phyloP scores from a whole-genome alignment of 2,888 invertebrate species.

The Epistrophe grossulariae region DNA sequence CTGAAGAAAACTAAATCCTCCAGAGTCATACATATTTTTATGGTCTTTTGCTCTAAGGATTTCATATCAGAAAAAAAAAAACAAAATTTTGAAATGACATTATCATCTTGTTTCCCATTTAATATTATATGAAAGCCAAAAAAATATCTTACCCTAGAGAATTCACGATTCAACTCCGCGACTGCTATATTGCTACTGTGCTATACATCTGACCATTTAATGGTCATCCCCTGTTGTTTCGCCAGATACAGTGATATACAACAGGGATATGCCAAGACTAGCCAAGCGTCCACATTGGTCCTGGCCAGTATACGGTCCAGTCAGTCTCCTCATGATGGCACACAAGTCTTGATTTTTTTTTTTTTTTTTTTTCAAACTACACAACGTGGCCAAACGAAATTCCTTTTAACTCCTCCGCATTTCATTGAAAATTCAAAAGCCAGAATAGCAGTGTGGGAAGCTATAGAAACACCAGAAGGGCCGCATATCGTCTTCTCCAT shows the following conservation, averaged over 20 bases:
- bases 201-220: slow-evolving; percentile 54
- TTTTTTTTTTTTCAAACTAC: too few species aligned
- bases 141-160: slow-evolving; percentile 22
- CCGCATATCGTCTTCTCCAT: slow-evolving; percentile 10
- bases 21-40: neutral
- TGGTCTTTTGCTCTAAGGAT: neutral
- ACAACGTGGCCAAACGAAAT: slow-evolving; percentile 32
- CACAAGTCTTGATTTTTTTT: slow-evolving; percentile 51
- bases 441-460: slow-evolving; percentile 5
- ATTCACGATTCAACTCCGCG: slow-evolving; percentile 39
- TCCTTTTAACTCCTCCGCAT: slow-evolving; percentile 47
- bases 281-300: slow-evolving; percentile 15
- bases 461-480: neutral
- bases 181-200: neutral
- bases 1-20: neutral
- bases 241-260: slow-evolving; percentile 21
- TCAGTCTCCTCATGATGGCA: neutral
- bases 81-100: slow-evolving; percentile 13
- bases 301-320: neutral
- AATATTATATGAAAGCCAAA: slow-evolving; percentile 36
- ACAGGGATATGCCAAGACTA: slow-evolving; percentile 9
- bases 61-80: neutral
- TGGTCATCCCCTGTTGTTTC: slow-evolving; percentile 51
- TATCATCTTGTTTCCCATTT: slow-evolving; percentile 33
- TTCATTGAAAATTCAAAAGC: slow-evolving; percentile 69